Evolutionary conservation across 2,888 invertebrate species (phyloP).

Genomic region (Oscheius myriophilus): DNA sequence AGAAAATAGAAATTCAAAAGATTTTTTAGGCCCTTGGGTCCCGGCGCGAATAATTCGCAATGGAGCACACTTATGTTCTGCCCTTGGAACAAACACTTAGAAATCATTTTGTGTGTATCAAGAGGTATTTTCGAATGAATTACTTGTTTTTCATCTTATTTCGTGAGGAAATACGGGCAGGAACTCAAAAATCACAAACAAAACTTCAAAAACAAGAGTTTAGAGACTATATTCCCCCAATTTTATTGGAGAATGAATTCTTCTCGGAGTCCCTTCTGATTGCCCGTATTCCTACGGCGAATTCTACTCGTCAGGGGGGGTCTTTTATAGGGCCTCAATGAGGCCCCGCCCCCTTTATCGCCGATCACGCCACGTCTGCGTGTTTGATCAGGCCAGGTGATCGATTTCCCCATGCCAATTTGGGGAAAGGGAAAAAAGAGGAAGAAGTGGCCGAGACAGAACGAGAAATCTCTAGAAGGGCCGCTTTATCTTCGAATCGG

Average conservation of each 20-base stretch:
- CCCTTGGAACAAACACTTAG: no score
- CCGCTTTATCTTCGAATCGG: neutral
- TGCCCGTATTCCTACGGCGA: constrained; percentile 59
- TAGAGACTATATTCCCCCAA: constrained; percentile 1
- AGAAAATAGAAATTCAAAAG: neutral
- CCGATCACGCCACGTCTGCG: constrained; percentile 29
- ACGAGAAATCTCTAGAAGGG: neutral
- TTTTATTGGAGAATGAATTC: neutral
- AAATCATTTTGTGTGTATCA: no score
- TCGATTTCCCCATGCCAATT: constrained; percentile 11
- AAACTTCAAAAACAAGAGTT: neutral
- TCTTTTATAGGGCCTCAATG: constrained; percentile 35
- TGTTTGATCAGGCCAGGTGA: constrained; percentile 31
- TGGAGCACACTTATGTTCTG: neutral
- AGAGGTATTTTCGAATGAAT: neutral
- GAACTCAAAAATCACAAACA: constrained; percentile 1
- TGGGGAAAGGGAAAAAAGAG: constrained; percentile 5
- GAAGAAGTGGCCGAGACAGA: neutral
- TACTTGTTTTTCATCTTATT: neutral
- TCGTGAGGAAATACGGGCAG: constrained; percentile 19
- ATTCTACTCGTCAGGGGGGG: constrained; percentile 17
- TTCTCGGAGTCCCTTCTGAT: neutral
- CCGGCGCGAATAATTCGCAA: neutral
- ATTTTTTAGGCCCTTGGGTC: no score
- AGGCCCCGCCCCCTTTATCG: constrained; percentile 40